Evolutionary conservation across 2,888 invertebrate species (phyloP).

Genomic region (Eupithecia exiguata): DNA sequence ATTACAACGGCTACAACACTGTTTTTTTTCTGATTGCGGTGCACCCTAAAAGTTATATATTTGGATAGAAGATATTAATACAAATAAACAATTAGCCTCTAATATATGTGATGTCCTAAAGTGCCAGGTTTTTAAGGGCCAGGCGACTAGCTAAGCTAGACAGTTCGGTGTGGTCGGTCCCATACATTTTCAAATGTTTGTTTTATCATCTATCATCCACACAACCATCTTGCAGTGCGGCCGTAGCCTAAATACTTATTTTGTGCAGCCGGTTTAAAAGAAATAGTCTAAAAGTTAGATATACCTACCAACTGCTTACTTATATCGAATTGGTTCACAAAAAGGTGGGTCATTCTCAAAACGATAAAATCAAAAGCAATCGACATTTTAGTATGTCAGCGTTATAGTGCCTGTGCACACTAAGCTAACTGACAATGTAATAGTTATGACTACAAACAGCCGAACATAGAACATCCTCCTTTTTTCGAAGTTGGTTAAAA

Average conservation of each 20-base stretch:
- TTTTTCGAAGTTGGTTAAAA: too few relatives aligned
- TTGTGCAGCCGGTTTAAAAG: neutral
- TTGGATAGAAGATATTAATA: too few relatives aligned
- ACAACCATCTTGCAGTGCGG: neutral
- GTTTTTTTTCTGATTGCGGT: too few relatives aligned
- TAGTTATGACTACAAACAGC: too few relatives aligned
- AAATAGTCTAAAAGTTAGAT: conserved; percentile 7
- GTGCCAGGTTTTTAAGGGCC: too few relatives aligned
- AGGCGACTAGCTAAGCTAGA: neutral
- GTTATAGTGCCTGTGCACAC: conserved; percentile 15
- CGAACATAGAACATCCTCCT: too few relatives aligned
- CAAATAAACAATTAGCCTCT: too few relatives aligned
- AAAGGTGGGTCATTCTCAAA: conserved; percentile 23
- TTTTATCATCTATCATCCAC: neutral
- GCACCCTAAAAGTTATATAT: too few relatives aligned
- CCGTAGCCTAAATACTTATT: neutral
- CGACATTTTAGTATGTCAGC: conserved; percentile 28
- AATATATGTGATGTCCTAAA: too few relatives aligned
- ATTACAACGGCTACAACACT: too few relatives aligned
- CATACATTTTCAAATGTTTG: neutral
- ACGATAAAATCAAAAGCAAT: conserved; percentile 30
- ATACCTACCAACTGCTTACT: neutral
- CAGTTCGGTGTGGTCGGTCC: neutral
- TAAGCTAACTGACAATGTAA: neutral
- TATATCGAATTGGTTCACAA: conserved; percentile 12